Base-by-base conservation (phyloP, 2,888 invertebrate species). In the Ochropleura leucogaster region DNA sequence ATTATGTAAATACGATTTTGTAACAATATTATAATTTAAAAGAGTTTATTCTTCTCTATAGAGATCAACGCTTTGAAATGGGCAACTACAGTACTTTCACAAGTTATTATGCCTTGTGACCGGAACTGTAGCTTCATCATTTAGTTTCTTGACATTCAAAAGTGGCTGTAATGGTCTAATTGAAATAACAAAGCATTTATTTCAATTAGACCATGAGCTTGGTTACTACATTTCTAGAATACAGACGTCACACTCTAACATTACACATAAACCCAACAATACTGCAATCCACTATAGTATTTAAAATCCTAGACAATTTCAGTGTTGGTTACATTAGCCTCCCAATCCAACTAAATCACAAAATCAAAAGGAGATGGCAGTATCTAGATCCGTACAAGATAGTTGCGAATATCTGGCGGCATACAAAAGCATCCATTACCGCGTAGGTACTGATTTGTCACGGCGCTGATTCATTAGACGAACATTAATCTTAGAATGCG, bases 401-500 rank as follows among this genome's bases (percentile, higher is more conserved):
- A 84, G 82, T 73, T 71, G 65, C 65, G 65, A 80, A 84, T 77
- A 72, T 66, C 82, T 83, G 68, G 62, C 18, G 74, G 72, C 84
- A 75, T 77, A 80, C 76, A 80, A 86, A 86, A 79, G 76, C 80
- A 83, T 86, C 75, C 86, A 89, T 88, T 87, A 88, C 82, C 79
- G 74, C 83, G 85, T 87, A 88, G 84, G 89, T 89, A 89, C 93
- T 93, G 94, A 95, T 95, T 95, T 95, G 95, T 95, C 94, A 93
- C 93, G 89, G 83, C 91, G 94, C 94, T 94, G 94, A 95, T 94
- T 95, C 94, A 95, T 94, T 94, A 94, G 92, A 83, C 89, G 89
- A 89, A 90, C 94, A 94, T 95, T 94, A 94, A 95, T 94, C 94
- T 94, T 91, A 86, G 89, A 90, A 86, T 88, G 90, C 89, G 90